These are phyloP conservation scores for Falco cherrug DNA, from an alignment of 2,797 vertebrate species.

Conservation along the genomic window DNA sequence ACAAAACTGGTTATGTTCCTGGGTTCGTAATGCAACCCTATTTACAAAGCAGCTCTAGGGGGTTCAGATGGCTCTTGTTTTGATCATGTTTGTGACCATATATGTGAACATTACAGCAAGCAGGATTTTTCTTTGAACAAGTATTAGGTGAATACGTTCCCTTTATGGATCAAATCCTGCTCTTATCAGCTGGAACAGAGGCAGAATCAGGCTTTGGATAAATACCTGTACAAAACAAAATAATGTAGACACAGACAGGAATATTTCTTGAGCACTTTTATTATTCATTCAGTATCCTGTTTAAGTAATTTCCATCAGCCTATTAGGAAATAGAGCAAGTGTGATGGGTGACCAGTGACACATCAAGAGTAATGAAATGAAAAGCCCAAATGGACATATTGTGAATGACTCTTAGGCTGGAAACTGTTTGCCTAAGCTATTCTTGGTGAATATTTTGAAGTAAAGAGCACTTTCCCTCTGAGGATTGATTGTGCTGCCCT, in stretches of 20 bases:
- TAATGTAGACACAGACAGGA: neutral
- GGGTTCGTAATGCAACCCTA: neutral
- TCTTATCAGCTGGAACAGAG: neutral
- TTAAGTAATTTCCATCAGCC: neutral
- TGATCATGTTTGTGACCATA: neutral
- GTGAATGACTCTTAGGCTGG: neutral
- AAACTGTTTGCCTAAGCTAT: neutral
- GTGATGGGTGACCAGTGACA: neutral
- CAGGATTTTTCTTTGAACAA: neutral
- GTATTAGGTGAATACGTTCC: neutral
- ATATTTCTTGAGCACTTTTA: neutral
- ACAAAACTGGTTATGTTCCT: neutral
- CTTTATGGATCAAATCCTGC: neutral
- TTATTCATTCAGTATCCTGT: neutral
- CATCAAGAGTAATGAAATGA: neutral
- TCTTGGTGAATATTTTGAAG: neutral
- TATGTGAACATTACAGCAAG: neutral
- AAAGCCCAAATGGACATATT: neutral
- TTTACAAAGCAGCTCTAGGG: neutral
- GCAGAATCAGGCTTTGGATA: neutral
- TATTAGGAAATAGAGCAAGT: neutral
- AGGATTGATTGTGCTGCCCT: neutral
- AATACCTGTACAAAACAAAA: neutral
- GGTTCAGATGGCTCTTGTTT: neutral
- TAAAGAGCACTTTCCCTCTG: neutral